Base-by-base conservation (phyloP, 2,113 vertebrate species). In the Carlito syrichta region DNA sequence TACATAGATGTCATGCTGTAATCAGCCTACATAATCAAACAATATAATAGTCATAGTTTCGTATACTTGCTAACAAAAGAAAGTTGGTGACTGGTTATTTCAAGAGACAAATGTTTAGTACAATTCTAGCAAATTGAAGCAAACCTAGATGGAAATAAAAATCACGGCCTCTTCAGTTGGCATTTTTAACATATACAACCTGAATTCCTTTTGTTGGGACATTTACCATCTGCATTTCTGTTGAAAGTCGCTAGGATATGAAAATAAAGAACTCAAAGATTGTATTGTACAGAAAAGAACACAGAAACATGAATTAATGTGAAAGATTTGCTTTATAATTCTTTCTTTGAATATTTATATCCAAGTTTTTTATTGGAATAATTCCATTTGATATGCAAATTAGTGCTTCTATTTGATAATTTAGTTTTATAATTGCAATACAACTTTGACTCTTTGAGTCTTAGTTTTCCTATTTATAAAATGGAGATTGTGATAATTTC, bases 131-230 rank as follows among this genome's bases (percentile, higher is more conserved):
- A 71, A 94, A 91, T 8, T 48, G 38, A 92, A 96, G 74, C 86
- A 17, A 90, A 90, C 20, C 84, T 93, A 77, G 62, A 77, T 48
- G 17, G 16, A 96, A 94, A 95, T 81, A 50, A 35, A 93, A 90
- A 85, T 71, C 52, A 86, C 6, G 69, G 23, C 2, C 68, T 66
- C n/a, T 90, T 95, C 19, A 95, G 25, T 52, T 3, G 79, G 0
- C 11, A 35, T 85, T 95, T 89, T 48, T 74, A 95, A 71, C 35
- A 56, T 35, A 69, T 92, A 30, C 32, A 20, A 86, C 17, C 17
- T 81, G 76, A 2, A 83, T 83, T 76, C 35, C 45, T 56, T 89
- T 86, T 52, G 23, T 83, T 89, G 10, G 35, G 32, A 85, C 58
- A 93, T 45, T 90, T 38, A 93, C 35, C 27, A 86, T 58, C 54